phyloP scores from a whole-genome alignment of 2,797 vertebrate genomes.

The Jordanella pulchra region DNA sequence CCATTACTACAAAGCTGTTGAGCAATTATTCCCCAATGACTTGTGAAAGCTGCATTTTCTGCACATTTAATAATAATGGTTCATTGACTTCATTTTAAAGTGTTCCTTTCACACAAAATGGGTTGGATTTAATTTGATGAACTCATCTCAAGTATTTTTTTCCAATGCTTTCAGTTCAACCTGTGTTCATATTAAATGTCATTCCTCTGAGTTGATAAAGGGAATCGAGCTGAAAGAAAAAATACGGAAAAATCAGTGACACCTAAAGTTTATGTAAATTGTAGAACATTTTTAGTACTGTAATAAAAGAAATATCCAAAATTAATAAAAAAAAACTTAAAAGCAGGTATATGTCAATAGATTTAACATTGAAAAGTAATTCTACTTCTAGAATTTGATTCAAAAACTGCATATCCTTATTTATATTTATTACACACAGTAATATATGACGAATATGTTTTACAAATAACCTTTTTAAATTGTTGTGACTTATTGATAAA shows the following conservation, averaged over 20 bases:
- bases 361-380: background rate
- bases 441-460: no score
- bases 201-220: background rate
- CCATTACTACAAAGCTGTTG: conserved; percentile 19
- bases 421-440: background rate
- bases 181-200: background rate
- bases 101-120: background rate
- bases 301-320: conserved; percentile 1
- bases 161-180: background rate
- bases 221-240: background rate
- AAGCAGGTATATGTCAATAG: background rate
- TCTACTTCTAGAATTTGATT: background rate
- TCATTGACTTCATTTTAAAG: conserved; percentile 29
- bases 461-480: background rate
- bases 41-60: conserved; percentile 32
- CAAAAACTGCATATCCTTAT: background rate
- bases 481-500: background rate
- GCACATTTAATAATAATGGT: conserved; percentile 33
- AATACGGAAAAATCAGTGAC: background rate
- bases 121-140: background rate
- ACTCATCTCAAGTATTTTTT: background rate
- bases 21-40: conserved; percentile 43
- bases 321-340: conserved; percentile 5
- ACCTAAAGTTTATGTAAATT: background rate
- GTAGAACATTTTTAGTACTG: background rate